Conservation (phyloP, 1,140 invertebrate species). For the Drosophila novamexicana region DNA sequence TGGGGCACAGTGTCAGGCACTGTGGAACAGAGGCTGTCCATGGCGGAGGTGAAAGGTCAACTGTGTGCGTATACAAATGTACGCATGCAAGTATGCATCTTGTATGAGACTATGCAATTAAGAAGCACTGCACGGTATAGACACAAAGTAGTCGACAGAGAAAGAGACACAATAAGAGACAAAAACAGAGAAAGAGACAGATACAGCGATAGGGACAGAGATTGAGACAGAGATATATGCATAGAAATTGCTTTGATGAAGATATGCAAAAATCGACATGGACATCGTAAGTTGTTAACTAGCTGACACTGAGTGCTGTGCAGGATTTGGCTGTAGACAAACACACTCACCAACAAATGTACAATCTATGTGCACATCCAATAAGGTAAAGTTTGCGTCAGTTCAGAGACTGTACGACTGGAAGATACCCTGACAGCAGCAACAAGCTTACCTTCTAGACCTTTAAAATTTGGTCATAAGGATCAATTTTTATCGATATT, state of each 20-base stretch:
- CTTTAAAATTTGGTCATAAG: too few relatives aligned
- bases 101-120: constrained; percentile 46
- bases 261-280: constrained; percentile 50
- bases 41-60: constrained; percentile 36
- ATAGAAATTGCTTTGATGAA: constrained; percentile 52
- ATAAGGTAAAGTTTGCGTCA: too few relatives aligned
- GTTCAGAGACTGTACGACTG: too few relatives aligned
- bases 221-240: constrained; percentile 25
- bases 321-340: constrained; percentile 5
- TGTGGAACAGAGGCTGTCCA: constrained; percentile 1
- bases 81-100: constrained; percentile 1
- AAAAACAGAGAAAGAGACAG: background rate
- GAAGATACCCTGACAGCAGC: background rate
- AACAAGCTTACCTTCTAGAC: too few relatives aligned
- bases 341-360: background rate
- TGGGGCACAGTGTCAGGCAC: background rate
- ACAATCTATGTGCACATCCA: background rate
- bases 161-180: background rate
- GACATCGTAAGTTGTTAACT: constrained; percentile 38
- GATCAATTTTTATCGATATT: too few relatives aligned
- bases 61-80: constrained; percentile 19
- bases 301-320: constrained; percentile 7
- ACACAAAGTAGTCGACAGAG: constrained; percentile 7
- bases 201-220: background rate
- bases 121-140: constrained; percentile 30